phyloP scores from a whole-genome alignment of 2,797 vertebrate genomes.

The Silurus aristotelis region DNA sequence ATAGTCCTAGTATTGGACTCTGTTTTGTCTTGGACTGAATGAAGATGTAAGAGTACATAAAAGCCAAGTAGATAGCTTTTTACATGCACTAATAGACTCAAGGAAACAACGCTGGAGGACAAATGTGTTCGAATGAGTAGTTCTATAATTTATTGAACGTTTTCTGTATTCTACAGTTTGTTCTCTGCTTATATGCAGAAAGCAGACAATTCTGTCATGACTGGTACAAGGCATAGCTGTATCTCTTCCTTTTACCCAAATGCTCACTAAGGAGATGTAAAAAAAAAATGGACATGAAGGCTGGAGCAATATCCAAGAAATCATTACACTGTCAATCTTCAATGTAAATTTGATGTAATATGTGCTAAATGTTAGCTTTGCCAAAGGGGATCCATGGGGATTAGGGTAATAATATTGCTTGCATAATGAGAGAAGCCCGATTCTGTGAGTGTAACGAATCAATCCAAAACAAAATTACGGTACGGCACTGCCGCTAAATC shows the following conservation, averaged over 20 bases:
- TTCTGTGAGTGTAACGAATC: conserved; percentile 19
- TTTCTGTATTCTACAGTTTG: neutral
- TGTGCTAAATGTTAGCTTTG: neutral
- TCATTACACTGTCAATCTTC: neutral
- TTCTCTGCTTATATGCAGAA: neutral
- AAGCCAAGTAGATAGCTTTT: neutral
- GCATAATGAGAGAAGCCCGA: conserved; percentile 13
- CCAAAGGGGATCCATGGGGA: neutral
- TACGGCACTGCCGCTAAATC: neutral
- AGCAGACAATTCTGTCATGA: neutral
- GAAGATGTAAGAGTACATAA: neutral
- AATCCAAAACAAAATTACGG: neutral
- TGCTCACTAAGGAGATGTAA: neutral
- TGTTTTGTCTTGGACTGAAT: neutral
- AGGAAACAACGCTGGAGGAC: neutral
- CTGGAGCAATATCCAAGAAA: neutral
- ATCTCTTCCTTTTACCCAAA: neutral
- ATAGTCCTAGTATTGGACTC: neutral
- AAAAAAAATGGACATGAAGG: neutral
- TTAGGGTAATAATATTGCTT: conserved; percentile 27
- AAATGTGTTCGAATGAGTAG: neutral
- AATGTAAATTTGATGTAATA: neutral
- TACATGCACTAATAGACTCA: neutral
- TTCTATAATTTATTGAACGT: neutral
- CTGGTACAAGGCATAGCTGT: neutral